These are phyloP conservation scores for Parascotia fuliginaria DNA, from an alignment of 2,888 invertebrate genomes.

Conservation along the genomic window DNA sequence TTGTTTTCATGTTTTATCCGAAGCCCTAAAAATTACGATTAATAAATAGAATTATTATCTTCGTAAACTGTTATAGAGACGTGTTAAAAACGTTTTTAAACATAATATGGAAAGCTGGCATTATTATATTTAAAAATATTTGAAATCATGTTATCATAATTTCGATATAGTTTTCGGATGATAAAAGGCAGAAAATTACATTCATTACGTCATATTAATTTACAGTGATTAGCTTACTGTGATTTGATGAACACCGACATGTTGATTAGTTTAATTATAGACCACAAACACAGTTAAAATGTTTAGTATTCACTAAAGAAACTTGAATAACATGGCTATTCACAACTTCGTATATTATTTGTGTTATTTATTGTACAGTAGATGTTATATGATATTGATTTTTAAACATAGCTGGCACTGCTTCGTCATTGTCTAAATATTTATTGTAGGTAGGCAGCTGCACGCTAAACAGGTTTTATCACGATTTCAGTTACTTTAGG, in stretches of 20 bases:
- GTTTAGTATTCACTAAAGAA: no score
- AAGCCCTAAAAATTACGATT: constrained; percentile 46
- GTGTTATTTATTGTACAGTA: no score
- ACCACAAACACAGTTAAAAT: background rate
- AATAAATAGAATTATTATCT: constrained; percentile 6
- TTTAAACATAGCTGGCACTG: no score
- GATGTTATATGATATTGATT: no score
- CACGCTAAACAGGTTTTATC: no score
- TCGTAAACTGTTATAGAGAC: background rate
- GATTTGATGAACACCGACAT: background rate
- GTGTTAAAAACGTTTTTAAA: background rate
- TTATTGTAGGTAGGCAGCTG: no score
- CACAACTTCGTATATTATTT: no score
- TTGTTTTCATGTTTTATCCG: constrained; percentile 44
- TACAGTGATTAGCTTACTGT: background rate
- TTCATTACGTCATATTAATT: background rate
- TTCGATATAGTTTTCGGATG: background rate
- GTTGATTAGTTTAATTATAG: background rate
- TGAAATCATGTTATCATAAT: background rate
- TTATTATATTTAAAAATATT: constrained; percentile 4
- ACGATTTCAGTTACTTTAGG: no score
- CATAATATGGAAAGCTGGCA: background rate
- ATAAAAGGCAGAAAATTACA: background rate
- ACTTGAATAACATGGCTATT: no score
- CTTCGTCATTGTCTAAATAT: no score